Percentiles rank a stretch among this genome's conserved stretches.
phyloP scores from a whole-genome alignment of 2,888 invertebrate species.

The Apantesis nais region DNA sequence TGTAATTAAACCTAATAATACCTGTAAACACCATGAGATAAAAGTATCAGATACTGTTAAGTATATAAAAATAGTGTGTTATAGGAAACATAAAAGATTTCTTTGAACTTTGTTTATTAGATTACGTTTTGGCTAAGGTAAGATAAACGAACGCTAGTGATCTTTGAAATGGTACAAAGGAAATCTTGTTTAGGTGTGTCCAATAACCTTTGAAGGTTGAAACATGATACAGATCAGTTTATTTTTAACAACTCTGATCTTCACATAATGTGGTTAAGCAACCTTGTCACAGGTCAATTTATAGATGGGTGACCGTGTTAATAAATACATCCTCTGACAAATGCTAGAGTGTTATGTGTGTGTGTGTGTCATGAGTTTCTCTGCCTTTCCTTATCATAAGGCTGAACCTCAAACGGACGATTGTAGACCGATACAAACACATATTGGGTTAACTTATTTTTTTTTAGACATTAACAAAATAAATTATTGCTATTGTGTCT shows the following conservation, averaged over 20 bases:
- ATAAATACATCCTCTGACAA: background rate
- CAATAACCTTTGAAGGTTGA: background rate
- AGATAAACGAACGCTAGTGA: background rate
- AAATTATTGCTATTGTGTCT: too few species aligned
- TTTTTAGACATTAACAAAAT: too few species aligned
- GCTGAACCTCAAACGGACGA: too few species aligned
- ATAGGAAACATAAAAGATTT: background rate
- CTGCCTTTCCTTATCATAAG: too few species aligned
- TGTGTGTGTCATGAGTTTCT: too few species aligned
- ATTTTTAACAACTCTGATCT: background rate
- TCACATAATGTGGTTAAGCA: background rate
- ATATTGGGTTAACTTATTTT: too few species aligned
- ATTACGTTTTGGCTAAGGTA: background rate
- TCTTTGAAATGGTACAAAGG: background rate
- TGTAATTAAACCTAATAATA: background rate
- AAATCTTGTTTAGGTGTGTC: background rate
- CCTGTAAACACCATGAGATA: background rate
- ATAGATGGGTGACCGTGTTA: background rate
- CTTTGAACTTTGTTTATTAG: background rate
- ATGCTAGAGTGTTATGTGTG: too few species aligned
- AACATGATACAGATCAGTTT: background rate
- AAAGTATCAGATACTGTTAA: background rate
- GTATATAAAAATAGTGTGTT: background rate
- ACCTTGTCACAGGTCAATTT: background rate
- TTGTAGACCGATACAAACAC: too few species aligned